These are phyloP conservation scores for Anhinga anhinga DNA, from an alignment of 2,113 vertebrate species.

Conservation along the genomic window DNA sequence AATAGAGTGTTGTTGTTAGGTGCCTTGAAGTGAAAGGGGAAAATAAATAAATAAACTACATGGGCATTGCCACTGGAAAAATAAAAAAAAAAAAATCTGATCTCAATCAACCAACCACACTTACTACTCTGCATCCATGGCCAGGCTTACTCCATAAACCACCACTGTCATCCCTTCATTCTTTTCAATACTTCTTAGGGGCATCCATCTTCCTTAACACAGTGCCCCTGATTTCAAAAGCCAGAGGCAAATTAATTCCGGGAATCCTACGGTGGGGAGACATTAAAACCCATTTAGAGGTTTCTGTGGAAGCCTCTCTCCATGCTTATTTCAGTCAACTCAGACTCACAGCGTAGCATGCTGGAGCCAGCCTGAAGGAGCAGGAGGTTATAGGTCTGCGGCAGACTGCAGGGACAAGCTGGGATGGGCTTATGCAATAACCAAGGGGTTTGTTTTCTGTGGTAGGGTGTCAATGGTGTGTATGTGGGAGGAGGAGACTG, in stretches of 20 bases:
- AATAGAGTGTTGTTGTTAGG: background rate
- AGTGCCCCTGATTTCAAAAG: conserved; percentile 35
- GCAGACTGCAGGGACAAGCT: background rate
- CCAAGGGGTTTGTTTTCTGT: background rate
- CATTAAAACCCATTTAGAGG: conserved; percentile 62
- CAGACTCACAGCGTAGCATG: background rate
- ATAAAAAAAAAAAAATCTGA: background rate
- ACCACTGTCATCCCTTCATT: background rate
- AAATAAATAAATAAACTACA: conserved; percentile 53
- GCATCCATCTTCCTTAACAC: conserved; percentile 61
- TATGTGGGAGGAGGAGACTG: background rate
- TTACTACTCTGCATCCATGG: background rate
- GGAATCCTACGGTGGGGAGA: conserved; percentile 45
- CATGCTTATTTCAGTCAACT: background rate
- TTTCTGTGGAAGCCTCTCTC: conserved; percentile 59
- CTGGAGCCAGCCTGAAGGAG: conserved; percentile 49
- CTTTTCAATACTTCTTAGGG: conserved; percentile 27
- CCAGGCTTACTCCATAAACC: conserved; percentile 19
- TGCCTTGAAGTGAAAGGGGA: background rate
- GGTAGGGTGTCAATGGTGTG: background rate
- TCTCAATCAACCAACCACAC: conserved; percentile 39
- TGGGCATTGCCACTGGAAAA: background rate
- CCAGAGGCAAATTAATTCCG: conserved; percentile 64
- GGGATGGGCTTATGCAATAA: background rate
- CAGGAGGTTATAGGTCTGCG: conserved; percentile 6